A percentile compares a stretch with the other conserved stretches of the same genome.
phyloP scores from a whole-genome alignment of 2,113 vertebrate species.

The Heterochromis multidens region DNA sequence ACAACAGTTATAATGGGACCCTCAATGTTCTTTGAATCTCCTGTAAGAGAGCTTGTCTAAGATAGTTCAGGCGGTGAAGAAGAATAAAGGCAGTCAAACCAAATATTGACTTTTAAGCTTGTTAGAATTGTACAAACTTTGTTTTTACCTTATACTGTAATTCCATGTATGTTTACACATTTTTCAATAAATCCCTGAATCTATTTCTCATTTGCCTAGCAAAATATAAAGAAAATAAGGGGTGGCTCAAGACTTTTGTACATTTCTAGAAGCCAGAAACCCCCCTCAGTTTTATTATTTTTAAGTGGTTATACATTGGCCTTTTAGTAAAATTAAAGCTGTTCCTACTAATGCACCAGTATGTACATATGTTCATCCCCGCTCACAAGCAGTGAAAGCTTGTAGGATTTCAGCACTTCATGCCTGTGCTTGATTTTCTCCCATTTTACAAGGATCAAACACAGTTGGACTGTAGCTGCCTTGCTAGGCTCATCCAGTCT shows the following conservation, averaged over 20 bases:
- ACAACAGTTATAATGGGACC: too few relatives aligned
- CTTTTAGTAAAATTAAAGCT: not conserved
- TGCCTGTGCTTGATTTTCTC: conserved; percentile 41
- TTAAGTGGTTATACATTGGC: not conserved
- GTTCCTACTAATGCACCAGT: not conserved
- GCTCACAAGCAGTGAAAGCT: conserved; percentile 30
- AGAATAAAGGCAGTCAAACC: fast-evolving
- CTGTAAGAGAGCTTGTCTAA: not conserved
- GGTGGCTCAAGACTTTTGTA: not conserved
- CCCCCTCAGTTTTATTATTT: not conserved
- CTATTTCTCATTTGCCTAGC: not conserved
- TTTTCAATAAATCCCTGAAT: not conserved
- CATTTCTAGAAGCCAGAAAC: not conserved
- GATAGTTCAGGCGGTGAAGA: not conserved
- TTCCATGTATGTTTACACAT: not conserved
- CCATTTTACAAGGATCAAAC: conserved; percentile 53
- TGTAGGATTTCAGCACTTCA: conserved; percentile 28
- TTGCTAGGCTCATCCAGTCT: conserved; percentile 13
- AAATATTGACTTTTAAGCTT: not conserved
- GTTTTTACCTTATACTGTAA: not conserved
- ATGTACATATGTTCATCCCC: conserved; percentile 29
- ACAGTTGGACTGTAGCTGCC: not conserved
- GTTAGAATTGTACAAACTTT: not conserved
- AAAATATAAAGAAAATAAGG: not conserved
- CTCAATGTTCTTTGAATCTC: too few relatives aligned